Evolutionary conservation across 2,888 invertebrate species (phyloP), one percentile per base, ranked within the genome.

Genomic region (Drosophila anceps): DNA sequence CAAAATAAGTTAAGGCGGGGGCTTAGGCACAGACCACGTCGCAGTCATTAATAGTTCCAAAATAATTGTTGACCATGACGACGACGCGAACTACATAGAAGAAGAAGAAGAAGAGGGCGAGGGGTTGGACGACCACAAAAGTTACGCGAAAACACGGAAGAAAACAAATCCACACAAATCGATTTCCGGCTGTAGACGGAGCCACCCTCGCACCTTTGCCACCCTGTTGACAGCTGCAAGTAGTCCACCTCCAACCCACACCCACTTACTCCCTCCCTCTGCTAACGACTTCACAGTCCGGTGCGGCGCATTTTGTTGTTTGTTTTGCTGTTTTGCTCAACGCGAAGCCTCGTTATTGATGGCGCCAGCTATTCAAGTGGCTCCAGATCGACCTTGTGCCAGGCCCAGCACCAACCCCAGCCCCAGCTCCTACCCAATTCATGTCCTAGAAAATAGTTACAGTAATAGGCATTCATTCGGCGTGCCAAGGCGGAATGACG

Each of bases 161-260:
- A 84, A 69, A 89, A 87, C 89, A 86, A 89, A 89, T 87, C 85
- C 80, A 79, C 82, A 88, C 87, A 85, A 85, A 85, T 85, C 89
- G 89, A 88, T 85, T 85, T 85, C 89, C 84, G 71, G 67, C 66
- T 50, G 24, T 27, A 53, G 67, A 18, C 66, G 41, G 68, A 68
- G 70, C 66, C 73, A 73, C 79, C 72, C 71, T 57, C 50, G 54
- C 71, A 41, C 66, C 77, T 79, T 61, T 43, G 35, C 83, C 73
- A 66, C 55, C 58, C 69, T 75, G 80, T 80, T 84, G 87, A 85
- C 89, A 85, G 84, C 87, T 77, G 84, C 76, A 83, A 84, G 88
- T 83, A 73, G 79, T 33, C 31, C 50, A 18, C 50, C 50, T 18
- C 71, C 73, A 0, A 9, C 50, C 35, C 60, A 27, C 35, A n/a